Percentiles rank a stretch among this genome's conserved stretches.
Evolutionary conservation across 2,888 invertebrate genomes (phyloP).

Genomic region (Stenichneumon culpator): DNA sequence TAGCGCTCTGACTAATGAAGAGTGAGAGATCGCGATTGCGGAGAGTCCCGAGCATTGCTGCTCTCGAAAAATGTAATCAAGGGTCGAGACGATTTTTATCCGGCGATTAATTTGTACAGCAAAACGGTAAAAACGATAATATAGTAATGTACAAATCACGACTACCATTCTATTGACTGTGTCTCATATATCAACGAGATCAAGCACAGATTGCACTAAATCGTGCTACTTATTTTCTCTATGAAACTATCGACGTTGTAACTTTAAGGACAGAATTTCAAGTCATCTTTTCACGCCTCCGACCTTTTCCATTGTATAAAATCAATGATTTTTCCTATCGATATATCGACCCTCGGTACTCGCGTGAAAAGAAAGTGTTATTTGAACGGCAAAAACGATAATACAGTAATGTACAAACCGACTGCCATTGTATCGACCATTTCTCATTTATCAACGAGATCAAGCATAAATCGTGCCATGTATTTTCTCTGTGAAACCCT

Average conservation of each 20-base stretch:
- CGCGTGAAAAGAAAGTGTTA: slow-evolving; percentile 1
- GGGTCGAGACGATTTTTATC: too few species aligned
- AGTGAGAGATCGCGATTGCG: too few species aligned
- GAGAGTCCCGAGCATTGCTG: neutral
- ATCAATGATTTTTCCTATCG: neutral
- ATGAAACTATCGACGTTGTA: neutral
- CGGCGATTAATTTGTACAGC: too few species aligned
- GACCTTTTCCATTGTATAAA: neutral
- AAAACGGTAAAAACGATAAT: neutral
- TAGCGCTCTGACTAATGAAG: neutral
- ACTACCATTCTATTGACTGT: neutral
- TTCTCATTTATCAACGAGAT: neutral
- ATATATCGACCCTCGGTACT: neutral
- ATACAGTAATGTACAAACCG: neutral
- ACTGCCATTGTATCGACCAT: neutral
- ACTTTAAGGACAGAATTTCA: neutral
- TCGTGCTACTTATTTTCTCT: neutral
- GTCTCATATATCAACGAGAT: neutral
- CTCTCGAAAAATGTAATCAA: neutral
- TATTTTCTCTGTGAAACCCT: neutral
- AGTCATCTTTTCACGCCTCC: neutral
- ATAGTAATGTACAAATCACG: neutral
- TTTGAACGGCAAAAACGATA: neutral
- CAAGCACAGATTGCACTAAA: too few species aligned
- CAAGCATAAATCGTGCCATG: too few species aligned